Evolutionary conservation across 2,888 invertebrate species (phyloP).

Genomic region (Cyrtodaria siliqua): DNA sequence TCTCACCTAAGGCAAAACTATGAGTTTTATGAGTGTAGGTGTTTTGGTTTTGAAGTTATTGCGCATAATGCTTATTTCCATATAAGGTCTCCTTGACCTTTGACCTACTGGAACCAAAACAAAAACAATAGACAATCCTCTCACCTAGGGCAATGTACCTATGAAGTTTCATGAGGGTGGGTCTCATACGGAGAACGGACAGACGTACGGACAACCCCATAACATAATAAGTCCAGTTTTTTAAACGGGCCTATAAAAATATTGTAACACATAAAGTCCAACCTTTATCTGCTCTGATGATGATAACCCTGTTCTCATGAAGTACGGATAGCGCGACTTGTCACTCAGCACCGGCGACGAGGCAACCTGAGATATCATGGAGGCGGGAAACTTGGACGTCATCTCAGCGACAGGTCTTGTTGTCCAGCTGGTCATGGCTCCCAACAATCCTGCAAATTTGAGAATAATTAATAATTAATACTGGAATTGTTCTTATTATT

Average conservation of each 20-base stretch:
- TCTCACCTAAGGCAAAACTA: no score
- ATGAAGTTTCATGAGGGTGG: no score
- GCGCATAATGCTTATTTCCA: no score
- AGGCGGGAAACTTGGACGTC: constrained; percentile 87
- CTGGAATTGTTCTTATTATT: no score
- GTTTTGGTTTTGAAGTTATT: no score
- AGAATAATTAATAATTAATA: no score
- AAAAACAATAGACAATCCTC: background rate
- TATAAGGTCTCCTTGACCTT: no score
- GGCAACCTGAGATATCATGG: constrained; percentile 84
- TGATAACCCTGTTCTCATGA: constrained; percentile 76
- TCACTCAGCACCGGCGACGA: constrained; percentile 71
- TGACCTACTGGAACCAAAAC: background rate
- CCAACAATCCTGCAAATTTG: constrained; percentile 88
- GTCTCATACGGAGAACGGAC: no score
- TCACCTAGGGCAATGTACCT: no score
- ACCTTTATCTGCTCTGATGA: constrained; percentile 73
- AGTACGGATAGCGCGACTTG: constrained; percentile 76
- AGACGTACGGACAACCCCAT: no score
- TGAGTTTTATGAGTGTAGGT: no score
- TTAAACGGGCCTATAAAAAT: background rate
- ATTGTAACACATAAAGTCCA: background rate
- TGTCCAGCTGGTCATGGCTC: constrained; percentile 87
- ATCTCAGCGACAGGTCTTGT: constrained; percentile 88
- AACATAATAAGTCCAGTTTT: no score